Percentiles rank a stretch among this genome's conserved stretches.
These are phyloP conservation scores for Dendrocopos noguchii DNA, from an alignment of 2,113 vertebrate genomes.

Conservation along the genomic window DNA sequence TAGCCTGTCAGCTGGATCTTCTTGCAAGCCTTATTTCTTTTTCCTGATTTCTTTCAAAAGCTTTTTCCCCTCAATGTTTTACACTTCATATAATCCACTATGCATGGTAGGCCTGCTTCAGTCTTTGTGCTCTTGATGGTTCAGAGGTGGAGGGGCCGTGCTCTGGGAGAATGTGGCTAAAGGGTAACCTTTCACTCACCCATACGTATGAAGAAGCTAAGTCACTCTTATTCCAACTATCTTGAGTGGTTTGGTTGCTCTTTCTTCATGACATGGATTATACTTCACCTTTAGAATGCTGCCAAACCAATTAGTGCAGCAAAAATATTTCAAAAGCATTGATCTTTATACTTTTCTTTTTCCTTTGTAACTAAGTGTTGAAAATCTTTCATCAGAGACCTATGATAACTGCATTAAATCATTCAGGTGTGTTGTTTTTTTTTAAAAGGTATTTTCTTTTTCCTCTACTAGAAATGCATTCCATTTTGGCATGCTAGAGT, in stretches of 20 bases:
- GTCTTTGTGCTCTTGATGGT: slow-evolving; percentile 86
- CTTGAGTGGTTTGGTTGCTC: not conserved
- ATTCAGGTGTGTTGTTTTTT: not conserved
- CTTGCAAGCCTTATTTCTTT: slow-evolving; percentile 83
- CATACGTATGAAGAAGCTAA: slow-evolving; percentile 67
- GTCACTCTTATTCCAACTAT: slow-evolving; percentile 44
- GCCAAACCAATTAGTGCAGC: not conserved
- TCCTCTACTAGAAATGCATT: not conserved
- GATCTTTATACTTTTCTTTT: not conserved
- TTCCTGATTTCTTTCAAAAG: slow-evolving; percentile 87
- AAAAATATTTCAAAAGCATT: not conserved
- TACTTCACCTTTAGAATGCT: slow-evolving; percentile 4
- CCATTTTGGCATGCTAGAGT: not conserved
- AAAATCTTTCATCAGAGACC: not conserved
- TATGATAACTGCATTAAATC: not conserved
- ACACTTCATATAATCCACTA: slow-evolving; percentile 96
- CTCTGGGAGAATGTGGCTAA: slow-evolving; percentile 81
- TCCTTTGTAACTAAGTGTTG: not conserved
- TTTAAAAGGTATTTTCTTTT: not conserved
- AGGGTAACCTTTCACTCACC: slow-evolving; percentile 83
- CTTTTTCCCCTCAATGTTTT: slow-evolving; percentile 87
- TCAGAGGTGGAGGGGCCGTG: slow-evolving; percentile 65
- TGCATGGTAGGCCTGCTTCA: slow-evolving; percentile 80
- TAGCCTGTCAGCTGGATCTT: slow-evolving; percentile 85
- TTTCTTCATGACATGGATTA: not conserved